Evolutionary conservation across 2,113 vertebrate species (phyloP).

Genomic region (Lonchura striata): DNA sequence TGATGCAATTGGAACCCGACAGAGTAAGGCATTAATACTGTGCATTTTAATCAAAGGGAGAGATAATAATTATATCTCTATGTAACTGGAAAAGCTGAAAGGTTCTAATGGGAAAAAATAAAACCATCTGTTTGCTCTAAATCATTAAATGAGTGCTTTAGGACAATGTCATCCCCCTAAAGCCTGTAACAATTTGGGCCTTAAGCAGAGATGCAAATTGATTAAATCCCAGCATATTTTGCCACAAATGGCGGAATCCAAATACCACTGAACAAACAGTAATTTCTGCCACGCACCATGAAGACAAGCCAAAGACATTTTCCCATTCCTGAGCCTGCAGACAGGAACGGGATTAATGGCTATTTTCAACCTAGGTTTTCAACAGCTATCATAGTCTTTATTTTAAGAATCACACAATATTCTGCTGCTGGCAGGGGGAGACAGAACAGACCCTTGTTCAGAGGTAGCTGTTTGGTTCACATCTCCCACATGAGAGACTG

Average conservation of each 20-base stretch:
- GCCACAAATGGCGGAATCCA: constrained; percentile 10
- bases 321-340: not conserved
- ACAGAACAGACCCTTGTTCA: not conserved
- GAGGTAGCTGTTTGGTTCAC: not conserved
- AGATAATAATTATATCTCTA: constrained; percentile 44
- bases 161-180: constrained; percentile 56
- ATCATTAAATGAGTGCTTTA: constrained; percentile 58
- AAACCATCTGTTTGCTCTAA: constrained; percentile 67
- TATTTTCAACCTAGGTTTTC: not conserved
- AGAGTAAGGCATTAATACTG: constrained; percentile 31
- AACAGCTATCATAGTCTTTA: not conserved
- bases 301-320: not conserved
- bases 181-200: constrained; percentile 41
- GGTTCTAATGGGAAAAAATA: constrained; percentile 49
- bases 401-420: not conserved
- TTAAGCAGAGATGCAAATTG: constrained; percentile 52
- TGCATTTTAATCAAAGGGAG: constrained; percentile 68
- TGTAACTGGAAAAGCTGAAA: constrained; percentile 40
- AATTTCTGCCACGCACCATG: not conserved
- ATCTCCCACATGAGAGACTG: not conserved
- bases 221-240: constrained; percentile 56
- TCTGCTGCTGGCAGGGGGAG: not conserved
- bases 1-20: not conserved
- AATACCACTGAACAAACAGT: not conserved
- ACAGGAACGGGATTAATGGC: not conserved